These are phyloP conservation scores for Amyelois transitella DNA, from an alignment of 1,140 invertebrate species.

Conservation along the genomic window DNA sequence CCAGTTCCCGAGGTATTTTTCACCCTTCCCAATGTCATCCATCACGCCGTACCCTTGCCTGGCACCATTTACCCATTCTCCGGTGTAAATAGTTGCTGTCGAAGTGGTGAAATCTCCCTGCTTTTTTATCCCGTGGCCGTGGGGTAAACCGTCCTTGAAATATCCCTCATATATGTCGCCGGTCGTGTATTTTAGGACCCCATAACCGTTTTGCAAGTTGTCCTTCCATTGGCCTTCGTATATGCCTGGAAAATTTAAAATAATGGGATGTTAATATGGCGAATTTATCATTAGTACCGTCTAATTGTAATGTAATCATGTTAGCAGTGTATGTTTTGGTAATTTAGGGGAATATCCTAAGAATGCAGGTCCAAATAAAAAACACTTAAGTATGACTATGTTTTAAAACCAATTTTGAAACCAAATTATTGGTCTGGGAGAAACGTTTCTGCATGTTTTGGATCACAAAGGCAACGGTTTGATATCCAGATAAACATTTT, in stretches of 20 bases:
- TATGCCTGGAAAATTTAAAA: slow-evolving; percentile 60
- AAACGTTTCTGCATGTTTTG: no score
- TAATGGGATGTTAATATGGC: background rate
- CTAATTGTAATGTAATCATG: no score
- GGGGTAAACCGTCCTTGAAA: slow-evolving; percentile 87
- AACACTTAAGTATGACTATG: no score
- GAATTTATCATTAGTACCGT: no score
- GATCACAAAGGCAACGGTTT: no score
- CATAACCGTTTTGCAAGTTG: slow-evolving; percentile 87
- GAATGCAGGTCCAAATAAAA: no score
- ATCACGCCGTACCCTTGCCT: slow-evolving; percentile 90
- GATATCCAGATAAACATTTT: no score
- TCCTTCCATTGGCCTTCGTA: slow-evolving; percentile 92
- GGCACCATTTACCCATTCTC: slow-evolving; percentile 85
- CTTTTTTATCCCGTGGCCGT: slow-evolving; percentile 88
- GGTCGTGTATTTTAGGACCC: slow-evolving; percentile 80
- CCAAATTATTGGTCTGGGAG: no score
- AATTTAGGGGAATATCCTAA: no score
- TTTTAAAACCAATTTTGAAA: no score
- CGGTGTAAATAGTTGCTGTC: slow-evolving; percentile 87
- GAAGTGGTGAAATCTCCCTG: slow-evolving; percentile 85
- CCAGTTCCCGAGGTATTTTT: slow-evolving; percentile 93
- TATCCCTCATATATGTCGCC: slow-evolving; percentile 89
- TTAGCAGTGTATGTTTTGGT: no score
- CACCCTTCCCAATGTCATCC: slow-evolving; percentile 88